Base-by-base conservation (phyloP, 2,113 vertebrate species). In the Dolichotis patagonum region DNA sequence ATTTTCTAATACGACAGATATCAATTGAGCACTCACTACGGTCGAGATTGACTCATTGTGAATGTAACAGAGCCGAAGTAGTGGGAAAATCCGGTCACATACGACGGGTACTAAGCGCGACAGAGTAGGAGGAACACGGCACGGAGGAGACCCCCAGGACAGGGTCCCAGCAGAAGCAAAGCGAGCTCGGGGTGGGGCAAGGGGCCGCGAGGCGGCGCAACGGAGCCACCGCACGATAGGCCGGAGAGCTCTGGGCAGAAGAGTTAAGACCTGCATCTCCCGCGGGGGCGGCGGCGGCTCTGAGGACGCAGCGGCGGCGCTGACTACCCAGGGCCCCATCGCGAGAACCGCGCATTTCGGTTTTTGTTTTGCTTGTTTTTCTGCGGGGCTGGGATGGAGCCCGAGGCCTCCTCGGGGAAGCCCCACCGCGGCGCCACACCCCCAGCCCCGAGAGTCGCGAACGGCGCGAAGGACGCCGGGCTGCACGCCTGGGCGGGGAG, bases 311-410 rank as follows among this genome's bases (percentile, higher is more conserved):
- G 69, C 9, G 38, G 71, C 69, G 12, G 69, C 20, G 38, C n/a
- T 3, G 38, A 22, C 20, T 2, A 7, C 3, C 69, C 22, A 3
- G 9, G 5, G 69, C 38, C 4, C n/a, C 38, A 22, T 8, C 38
- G 1, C 35, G 9, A 41, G 69, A 0, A 0, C 38, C 38, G 17
- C 3, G 6, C 16, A 20, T 14, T 24, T 24, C 3, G n/a, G 67
- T 4, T 71, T 71, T n/a, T 71, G 67, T 71, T 71, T 22, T 22
- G 67, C 35, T 10, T 69, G 67, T 35, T 35, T n/a, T n/a, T n/a
- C 65, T n/a, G 65, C 67, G 11, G n/a, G 9, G n/a, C 35, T 38
- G 17, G 17, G 67, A 38, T 41, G 20, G n/a, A 41, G 0, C 3
- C 20, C 20, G 69, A 43, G 38, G 24, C 41, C 24, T 43, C 3